Evolutionary conservation across 1,140 invertebrate species (phyloP), one percentile per base, ranked within the genome.

Genomic region (Amphibalanus amphitrite): DNA sequence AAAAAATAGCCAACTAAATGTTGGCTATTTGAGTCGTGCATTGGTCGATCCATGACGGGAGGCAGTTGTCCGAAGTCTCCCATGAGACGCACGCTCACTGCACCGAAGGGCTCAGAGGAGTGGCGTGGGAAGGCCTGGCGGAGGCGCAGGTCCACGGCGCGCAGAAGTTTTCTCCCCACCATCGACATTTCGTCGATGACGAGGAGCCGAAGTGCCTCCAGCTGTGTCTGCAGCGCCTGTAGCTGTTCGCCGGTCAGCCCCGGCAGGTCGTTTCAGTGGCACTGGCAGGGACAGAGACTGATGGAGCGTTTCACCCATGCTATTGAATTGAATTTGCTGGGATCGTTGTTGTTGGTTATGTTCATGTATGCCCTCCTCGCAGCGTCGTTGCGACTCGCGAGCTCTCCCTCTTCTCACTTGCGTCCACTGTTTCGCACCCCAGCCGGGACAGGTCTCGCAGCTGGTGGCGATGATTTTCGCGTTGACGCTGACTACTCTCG

Each of bases 111-210:
- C 64, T 65, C 64, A 6, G 64, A 6, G 3, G 64, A 6, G 6
- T 23, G 64, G 15, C 15, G 64, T 4, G 64, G 64, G 20, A 65
- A 65, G 4, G 64, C 64, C 64, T 65, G 64, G 64, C 38, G 29
- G 13, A 71, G 70, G 26, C 59, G 23, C 8, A 71, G 70, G 59
- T 71, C 70, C 3, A 20, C 15, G 20, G 33, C 70, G 3, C 29
- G 70, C 0, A 71, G 70, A 23, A 69, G 8, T 29, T 20, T 71
- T 17, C 70, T 13, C 25, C 70, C 64, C 26, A 68, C 29, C 64
- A 69, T 69, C 0, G 70, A 71, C 70, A 71, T 71, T 30, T 71
- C 70, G 70, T 71, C 59, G 6, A 71, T 26, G 17, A 71, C 29
- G n/a, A 71, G 38, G 8, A 71, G 70, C 26, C 38, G 47, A 13